Evolutionary conservation across 1,140 invertebrate species (phyloP), one percentile per base, ranked within the genome.

Genomic region (Drosophila guanche): DNA sequence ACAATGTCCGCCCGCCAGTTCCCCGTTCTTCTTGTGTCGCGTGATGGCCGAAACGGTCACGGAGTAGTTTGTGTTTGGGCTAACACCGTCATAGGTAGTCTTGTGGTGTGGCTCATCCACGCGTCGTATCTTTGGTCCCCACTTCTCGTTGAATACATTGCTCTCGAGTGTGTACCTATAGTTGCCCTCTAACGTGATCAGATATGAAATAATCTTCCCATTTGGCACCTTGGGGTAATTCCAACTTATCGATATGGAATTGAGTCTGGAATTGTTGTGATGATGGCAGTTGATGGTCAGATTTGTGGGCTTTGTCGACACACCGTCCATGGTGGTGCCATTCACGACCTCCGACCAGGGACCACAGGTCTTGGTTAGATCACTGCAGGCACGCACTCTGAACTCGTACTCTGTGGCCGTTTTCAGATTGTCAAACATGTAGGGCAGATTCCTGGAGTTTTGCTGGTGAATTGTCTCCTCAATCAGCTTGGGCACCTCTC

Each of bases 61-160:
- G 45, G 95, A 96, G 90, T 96, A 97, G 91, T 96, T 96, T 4
- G 95, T 97, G 90, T 97, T 97, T 0, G 96, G 93, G 29, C 94
- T 94, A 23, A 96, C 85, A n/a, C 89, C 81, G 25, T 91, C 90
- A 20, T 90, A 91, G 0, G 74, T 54, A 0, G 85, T 81, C 42
- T 78, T 89, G 45, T 88, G 88, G 27, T 79, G 83, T 4, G 79
- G 77, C 46, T 93, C 94, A 71, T 93, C 92, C 10, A 94, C 93
- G 46, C 93, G 94, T 76, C 93, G 93, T 6, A 92, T 92, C 76
- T 94, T 93, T 2, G 94, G 94, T 1, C 93, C 94, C 91, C 93
- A 94, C 2, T 91, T 93, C 20, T 94, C 93, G 5, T 92, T 90
- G 12, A 93, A 92, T 10, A 92, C 58, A 22, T 89, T 81, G 4